A percentile compares a stretch with the other conserved stretches of the same genome.
Evolutionary conservation across 2,113 vertebrate species (phyloP).

Genomic region (Pao palembangensis): DNA sequence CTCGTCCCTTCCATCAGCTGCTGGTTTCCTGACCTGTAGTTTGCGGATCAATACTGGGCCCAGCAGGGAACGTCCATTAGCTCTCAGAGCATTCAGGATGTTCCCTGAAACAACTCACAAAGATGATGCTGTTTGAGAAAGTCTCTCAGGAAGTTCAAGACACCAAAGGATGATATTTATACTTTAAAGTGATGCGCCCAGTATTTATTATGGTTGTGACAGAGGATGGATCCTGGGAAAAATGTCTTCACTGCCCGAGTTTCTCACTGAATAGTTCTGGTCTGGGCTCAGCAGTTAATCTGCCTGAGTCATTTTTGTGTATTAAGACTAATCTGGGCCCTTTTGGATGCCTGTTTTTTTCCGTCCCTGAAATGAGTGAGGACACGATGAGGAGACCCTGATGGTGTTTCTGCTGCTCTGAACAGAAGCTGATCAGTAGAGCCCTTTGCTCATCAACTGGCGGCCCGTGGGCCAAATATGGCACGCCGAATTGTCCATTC

Average conservation of each 20-base stretch:
- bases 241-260: too few relatives aligned
- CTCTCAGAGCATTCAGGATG: conserved; percentile 20
- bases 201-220: too few relatives aligned
- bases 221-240: too few relatives aligned
- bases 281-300: conserved; percentile 15
- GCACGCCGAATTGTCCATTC: too few relatives aligned
- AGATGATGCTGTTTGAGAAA: background rate
- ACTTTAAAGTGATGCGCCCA: too few relatives aligned
- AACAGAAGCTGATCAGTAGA: too few relatives aligned
- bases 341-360: conserved; percentile 18
- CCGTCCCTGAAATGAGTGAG: too few relatives aligned
- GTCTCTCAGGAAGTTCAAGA: background rate
- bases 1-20: conserved; percentile 9
- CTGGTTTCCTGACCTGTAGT: background rate
- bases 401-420: too few relatives aligned
- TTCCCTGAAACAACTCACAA: conserved; percentile 6
- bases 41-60: conserved; percentile 48
- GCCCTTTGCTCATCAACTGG: too few relatives aligned
- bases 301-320: conserved; percentile 4
- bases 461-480: too few relatives aligned
- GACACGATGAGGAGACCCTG: too few relatives aligned
- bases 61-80: conserved; percentile 35
- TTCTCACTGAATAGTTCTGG: background rate
- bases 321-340: conserved; percentile 7
- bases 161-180: too few relatives aligned